phyloP scores from a whole-genome alignment of 2,113 vertebrate species.

The Nyctibius bracteatus region DNA sequence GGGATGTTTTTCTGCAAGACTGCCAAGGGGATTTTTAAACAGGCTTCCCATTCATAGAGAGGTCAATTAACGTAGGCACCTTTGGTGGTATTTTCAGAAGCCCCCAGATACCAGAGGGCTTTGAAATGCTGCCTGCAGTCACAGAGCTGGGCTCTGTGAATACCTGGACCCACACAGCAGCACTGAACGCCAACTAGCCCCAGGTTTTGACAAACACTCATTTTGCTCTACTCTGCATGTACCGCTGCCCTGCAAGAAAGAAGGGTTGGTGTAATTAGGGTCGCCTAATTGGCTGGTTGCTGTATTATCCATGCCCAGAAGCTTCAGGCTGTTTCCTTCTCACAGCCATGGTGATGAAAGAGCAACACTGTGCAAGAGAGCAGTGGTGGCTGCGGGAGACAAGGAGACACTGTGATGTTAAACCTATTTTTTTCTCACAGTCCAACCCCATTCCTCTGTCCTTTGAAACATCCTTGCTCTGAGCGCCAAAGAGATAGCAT shows the following conservation, averaged over 20 bases:
- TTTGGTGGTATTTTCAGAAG: slow-evolving; percentile 49
- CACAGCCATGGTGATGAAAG: neutral
- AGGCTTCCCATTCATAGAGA: slow-evolving; percentile 32
- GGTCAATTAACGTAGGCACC: slow-evolving; percentile 22
- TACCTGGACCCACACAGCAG: slow-evolving; percentile 2
- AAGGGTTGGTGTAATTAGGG: neutral
- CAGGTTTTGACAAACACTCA: neutral
- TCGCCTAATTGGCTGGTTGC: neutral
- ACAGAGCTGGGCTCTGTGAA: slow-evolving; percentile 24
- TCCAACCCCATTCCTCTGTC: slow-evolving; percentile 14
- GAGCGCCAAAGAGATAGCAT: slow-evolving; percentile 9
- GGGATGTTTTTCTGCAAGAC: slow-evolving; percentile 14
- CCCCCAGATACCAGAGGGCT: neutral
- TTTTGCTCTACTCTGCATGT: neutral
- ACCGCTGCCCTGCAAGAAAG: neutral
- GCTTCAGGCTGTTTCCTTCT: slow-evolving; percentile 5
- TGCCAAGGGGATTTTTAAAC: neutral
- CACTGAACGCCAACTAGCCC: neutral
- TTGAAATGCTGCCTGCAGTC: neutral
- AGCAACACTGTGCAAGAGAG: neutral
- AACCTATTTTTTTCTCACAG: neutral
- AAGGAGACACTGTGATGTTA: slow-evolving; percentile 7
- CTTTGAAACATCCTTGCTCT: neutral
- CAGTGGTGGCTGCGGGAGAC: neutral
- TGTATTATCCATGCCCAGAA: neutral